Evolutionary conservation across 2,113 vertebrate species (phyloP), one percentile per base, ranked within the genome.

Genomic region (Chaetura pelagica): DNA sequence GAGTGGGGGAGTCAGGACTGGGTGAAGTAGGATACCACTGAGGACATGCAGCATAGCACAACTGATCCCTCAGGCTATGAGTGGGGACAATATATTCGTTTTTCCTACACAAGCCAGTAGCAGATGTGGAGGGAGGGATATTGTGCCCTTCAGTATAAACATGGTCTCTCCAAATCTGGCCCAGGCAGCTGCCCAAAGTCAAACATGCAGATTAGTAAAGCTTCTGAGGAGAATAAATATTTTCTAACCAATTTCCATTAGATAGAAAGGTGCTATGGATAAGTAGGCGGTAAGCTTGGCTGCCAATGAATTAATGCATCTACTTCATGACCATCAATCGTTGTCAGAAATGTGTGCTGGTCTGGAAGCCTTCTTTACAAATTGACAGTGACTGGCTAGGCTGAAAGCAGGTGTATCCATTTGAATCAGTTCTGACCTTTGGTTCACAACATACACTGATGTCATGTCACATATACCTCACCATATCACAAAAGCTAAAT

Each of bases 401-500:
- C 82, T 86, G 80, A 92, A 94, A 95, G 61, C 72, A 95, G 83
- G 55, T 86, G 68, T 90, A 75, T 92, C 34, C 6, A 2, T 90
- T 78, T 88, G 80, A 84, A 61, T 86, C 52, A 72, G 2, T 54
- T 66, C n/a, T 94, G 87, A 94, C 82, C 90, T 96, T 91, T 87
- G 82, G 52, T 84, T 93, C 32, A 4, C 49, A 51, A 52, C 82
- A 88, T 91, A 84, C 7, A 9, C 13, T 96, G 35, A 16, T 90
- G 92, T 78, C 90, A 54, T 93, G 90, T 92, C 72, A 77, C 61
- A 92, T 93, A 38, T 90, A 74, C 48, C 26, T 88, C 75, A 80
- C 49, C 63, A 14, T 61, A 83, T 59, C 91, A 92, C 68, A 88
- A 92, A 91, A 96, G 79, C 68, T 80, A 64, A 93, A 92, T 90